phyloP scores from a whole-genome alignment of 1,140 invertebrate species.

The Melitaea cinxia region DNA sequence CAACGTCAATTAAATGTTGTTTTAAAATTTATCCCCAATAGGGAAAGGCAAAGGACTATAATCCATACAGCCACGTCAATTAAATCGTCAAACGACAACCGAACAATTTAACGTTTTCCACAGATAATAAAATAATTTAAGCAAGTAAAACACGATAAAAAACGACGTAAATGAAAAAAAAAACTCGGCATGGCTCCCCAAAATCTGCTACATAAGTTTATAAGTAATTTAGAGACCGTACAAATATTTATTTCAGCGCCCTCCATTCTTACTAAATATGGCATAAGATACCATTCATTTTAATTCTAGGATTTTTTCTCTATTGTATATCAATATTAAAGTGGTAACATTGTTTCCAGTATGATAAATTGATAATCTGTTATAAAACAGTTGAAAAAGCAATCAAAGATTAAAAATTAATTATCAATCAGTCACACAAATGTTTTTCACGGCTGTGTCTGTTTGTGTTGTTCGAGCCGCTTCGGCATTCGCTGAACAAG shows the following conservation, averaged over 20 bases:
- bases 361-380: slow-evolving; percentile 5
- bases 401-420: slow-evolving; percentile 45
- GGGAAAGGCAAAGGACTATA: no score
- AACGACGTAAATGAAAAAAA: no score
- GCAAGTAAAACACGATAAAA: no score
- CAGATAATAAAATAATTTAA: slow-evolving; percentile 26
- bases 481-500: slow-evolving; percentile 61
- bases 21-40: no score
- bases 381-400: slow-evolving; percentile 7
- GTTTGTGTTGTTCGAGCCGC: slow-evolving; percentile 62
- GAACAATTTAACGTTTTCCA: slow-evolving; percentile 16
- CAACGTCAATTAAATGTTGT: no score
- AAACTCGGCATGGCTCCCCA: no score
- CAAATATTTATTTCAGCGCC: no score
- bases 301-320: no score
- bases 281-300: no score
- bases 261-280: no score
- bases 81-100: slow-evolving; percentile 41
- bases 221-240: no score
- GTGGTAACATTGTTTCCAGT: neutral
- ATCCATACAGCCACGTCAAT: slow-evolving; percentile 47
- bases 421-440: slow-evolving; percentile 56
- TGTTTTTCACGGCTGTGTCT: slow-evolving; percentile 63
- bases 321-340: neutral
- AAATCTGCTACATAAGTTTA: no score